These are phyloP conservation scores for Homarus americanus DNA, from an alignment of 1,140 invertebrate genomes.

Conservation along the genomic window DNA sequence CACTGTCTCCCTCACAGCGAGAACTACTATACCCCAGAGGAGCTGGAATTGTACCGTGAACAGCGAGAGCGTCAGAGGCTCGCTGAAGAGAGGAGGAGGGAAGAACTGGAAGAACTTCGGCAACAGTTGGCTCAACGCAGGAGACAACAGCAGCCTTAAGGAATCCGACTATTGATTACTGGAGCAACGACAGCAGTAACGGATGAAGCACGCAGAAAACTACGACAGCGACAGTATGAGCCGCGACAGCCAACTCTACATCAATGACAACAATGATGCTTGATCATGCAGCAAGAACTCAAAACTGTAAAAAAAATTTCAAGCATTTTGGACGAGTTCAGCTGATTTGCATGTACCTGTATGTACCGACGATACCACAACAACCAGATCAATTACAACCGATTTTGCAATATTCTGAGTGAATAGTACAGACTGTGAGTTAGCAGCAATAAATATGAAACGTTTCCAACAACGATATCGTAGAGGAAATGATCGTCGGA, in stretches of 20 bases:
- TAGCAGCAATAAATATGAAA: no score
- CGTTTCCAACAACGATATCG: neutral
- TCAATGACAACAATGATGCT: neutral
- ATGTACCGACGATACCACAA: neutral
- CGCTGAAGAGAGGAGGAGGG: conserved; percentile 39
- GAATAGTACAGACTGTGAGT: neutral
- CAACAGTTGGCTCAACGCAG: conserved; percentile 31
- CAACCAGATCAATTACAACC: neutral
- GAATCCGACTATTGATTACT: neutral
- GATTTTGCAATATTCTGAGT: neutral
- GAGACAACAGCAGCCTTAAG: neutral
- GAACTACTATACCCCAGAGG: conserved; percentile 46
- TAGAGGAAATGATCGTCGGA: neutral
- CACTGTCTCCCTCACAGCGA: conserved; percentile 6
- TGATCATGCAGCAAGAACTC: neutral
- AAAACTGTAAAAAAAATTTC: neutral
- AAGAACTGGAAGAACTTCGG: conserved; percentile 15
- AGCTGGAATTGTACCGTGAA: conserved; percentile 41
- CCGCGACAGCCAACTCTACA: neutral
- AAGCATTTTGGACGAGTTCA: neutral
- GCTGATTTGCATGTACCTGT: neutral
- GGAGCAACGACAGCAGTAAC: neutral
- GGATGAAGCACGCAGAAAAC: neutral
- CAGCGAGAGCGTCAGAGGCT: conserved; percentile 17
- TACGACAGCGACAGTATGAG: neutral